Percentiles rank a stretch among this genome's conserved stretches.
Evolutionary conservation across 2,888 invertebrate genomes (phyloP).

Genomic region (Piscicola geometra): DNA sequence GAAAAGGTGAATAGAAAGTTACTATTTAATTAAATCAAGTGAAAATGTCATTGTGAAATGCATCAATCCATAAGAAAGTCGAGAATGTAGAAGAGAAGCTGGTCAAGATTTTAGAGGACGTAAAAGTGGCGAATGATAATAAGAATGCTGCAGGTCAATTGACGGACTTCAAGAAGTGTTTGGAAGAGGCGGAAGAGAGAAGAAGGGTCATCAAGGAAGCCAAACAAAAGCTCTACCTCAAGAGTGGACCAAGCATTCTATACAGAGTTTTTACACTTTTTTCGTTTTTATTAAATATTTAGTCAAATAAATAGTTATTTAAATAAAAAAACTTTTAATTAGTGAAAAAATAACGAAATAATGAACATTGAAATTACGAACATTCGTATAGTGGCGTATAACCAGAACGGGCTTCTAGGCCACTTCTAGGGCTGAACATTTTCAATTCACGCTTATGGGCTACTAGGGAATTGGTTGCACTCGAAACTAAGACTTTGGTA

Average conservation of each 20-base stretch:
- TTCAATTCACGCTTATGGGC: not conserved
- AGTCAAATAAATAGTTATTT: too few relatives aligned
- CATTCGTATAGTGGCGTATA: too few relatives aligned
- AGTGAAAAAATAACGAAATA: too few relatives aligned
- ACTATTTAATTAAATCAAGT: not conserved
- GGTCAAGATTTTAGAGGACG: not conserved
- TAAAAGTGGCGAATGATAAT: not conserved
- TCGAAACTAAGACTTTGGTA: too few relatives aligned
- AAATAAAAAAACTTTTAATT: too few relatives aligned
- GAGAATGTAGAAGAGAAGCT: not conserved
- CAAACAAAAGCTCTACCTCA: conserved; percentile 10
- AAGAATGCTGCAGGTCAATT: not conserved
- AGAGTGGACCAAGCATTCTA: not conserved
- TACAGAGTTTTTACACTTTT: too few relatives aligned
- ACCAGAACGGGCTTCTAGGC: too few relatives aligned
- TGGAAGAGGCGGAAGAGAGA: conserved; percentile 13
- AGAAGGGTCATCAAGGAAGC: conserved; percentile 6
- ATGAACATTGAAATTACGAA: too few relatives aligned
- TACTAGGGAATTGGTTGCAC: too few relatives aligned
- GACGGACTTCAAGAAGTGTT: conserved; percentile 2
- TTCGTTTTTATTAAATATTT: too few relatives aligned
- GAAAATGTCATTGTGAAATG: not conserved
- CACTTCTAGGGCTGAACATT: too few relatives aligned
- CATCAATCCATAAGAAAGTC: not conserved
- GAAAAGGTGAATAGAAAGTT: too few relatives aligned